Evolutionary conservation across 2,888 invertebrate genomes (phyloP).

Genomic region (Tetragnatha montana): DNA sequence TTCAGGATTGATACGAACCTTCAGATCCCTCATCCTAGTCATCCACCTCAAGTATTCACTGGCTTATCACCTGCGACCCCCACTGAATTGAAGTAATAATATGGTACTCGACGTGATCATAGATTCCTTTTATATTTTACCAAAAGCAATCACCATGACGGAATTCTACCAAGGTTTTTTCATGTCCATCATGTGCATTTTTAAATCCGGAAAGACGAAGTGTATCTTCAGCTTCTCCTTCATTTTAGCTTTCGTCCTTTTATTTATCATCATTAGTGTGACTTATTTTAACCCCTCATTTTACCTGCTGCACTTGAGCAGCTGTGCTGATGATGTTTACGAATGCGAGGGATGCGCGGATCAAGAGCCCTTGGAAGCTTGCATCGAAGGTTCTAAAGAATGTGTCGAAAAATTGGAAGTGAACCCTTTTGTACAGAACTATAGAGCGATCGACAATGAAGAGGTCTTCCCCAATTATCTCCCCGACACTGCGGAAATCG

Average conservation of each 20-base stretch:
- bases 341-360: background rate
- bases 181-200: conserved; percentile 25
- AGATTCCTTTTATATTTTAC: conserved; percentile 8
- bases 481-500: conserved; percentile 30
- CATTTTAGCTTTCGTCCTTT: conserved; percentile 22
- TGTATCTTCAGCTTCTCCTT: conserved; percentile 32
- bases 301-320: conserved; percentile 2
- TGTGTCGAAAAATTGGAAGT: conserved; percentile 15
- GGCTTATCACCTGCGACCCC: background rate
- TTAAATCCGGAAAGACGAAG: conserved; percentile 26
- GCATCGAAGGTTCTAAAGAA: background rate
- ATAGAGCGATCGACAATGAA: background rate
- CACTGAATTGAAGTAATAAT: background rate
- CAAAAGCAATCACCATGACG: conserved; percentile 24
- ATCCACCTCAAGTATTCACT: background rate
- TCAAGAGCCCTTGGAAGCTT: background rate
- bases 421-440: conserved; percentile 31
- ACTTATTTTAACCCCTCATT: conserved; percentile 30
- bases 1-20: background rate
- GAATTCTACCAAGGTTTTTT: conserved; percentile 27
- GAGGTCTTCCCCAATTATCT: conserved; percentile 20
- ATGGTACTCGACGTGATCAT: conserved; percentile 3
- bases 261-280: conserved; percentile 36
- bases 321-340: background rate
- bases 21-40: background rate